Evolutionary conservation across 2,888 invertebrate species (phyloP), one percentile per base, ranked within the genome.

Genomic region (Mermis nigrescens): DNA sequence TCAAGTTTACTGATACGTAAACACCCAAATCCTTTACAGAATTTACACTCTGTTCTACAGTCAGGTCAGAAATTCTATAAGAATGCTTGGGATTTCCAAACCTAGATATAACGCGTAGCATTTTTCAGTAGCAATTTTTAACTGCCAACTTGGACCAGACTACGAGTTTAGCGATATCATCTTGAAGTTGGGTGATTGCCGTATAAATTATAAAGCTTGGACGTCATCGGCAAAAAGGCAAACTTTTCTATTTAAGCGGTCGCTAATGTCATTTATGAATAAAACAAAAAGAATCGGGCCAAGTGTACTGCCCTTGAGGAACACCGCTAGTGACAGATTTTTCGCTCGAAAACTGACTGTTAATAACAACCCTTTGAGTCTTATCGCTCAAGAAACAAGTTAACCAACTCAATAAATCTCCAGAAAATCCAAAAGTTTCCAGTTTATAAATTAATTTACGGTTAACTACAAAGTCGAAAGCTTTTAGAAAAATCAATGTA

Each of bases 401-500:
- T 3, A 56, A 19, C 26, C 7, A 24, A 3, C 29, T 56, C 27
- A 46, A 24, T 27, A 45, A 3, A 24, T 3, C 2, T 12, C 45
- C 56, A 7, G 7, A 4, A 46, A 56, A 22, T 7, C 56, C 56
- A 32, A 3, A 51, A 48, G 3, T 7, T 26, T 38, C 48, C 7
- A 56, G 45, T 26, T 45, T 56, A 24, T 46, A 38, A 3, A 46
- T 7, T 45, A 56, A 56, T 26, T 56, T 56, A 7, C 38, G 4
- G 29, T 46, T 31, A 45, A 7, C 4, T 27, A 56, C 29, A 56
- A 22, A 45, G 27, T 56, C 29, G 45, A 56, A 56, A 24, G 56
- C 56, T 28, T 56, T 56, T 45, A 46, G n/a, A 24, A n/a, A 46
- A 56, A 56, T 56, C 56, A 3, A 56, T 24, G 26, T 56, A 56